phyloP scores from a whole-genome alignment of 2,113 vertebrate genomes.

The Neotoma lepida region DNA sequence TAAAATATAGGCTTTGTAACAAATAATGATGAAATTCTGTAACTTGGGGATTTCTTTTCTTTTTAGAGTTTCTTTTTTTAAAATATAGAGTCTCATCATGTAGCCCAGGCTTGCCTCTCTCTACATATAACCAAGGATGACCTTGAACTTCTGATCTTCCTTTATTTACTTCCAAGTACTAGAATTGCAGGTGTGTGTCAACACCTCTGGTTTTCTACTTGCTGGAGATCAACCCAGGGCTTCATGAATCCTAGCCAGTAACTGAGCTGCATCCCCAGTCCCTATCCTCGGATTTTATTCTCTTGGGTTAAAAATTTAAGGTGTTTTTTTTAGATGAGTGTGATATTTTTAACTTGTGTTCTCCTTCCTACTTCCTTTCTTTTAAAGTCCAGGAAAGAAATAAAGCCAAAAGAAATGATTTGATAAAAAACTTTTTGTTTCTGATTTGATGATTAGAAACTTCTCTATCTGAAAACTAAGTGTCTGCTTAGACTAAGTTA shows the following conservation, averaged over 20 bases:
- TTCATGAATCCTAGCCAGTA: background rate
- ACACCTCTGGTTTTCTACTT: background rate
- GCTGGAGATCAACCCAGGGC: background rate
- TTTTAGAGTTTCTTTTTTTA: too few species aligned
- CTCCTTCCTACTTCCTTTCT: constrained; percentile 44
- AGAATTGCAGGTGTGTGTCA: background rate
- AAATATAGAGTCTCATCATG: background rate
- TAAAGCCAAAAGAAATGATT: constrained; percentile 40
- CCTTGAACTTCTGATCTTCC: background rate
- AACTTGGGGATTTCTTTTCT: background rate
- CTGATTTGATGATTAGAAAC: constrained; percentile 45
- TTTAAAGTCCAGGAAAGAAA: constrained; percentile 2
- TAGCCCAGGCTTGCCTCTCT: background rate
- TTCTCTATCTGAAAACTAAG: constrained; percentile 19
- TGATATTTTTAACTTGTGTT: constrained; percentile 46
- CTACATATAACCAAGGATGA: background rate
- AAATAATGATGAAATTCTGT: background rate
- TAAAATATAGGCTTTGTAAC: background rate
- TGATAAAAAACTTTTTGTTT: background rate
- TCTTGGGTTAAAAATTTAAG: background rate
- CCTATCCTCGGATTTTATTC: background rate
- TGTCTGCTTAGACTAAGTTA: constrained; percentile 14
- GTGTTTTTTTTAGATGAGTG: constrained; percentile 6
- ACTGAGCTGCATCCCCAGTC: background rate
- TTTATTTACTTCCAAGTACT: background rate